Percentiles rank a stretch among this genome's conserved stretches.
These are phyloP conservation scores for Volucella inanis DNA, from an alignment of 2,888 invertebrate species.

Conservation along the genomic window DNA sequence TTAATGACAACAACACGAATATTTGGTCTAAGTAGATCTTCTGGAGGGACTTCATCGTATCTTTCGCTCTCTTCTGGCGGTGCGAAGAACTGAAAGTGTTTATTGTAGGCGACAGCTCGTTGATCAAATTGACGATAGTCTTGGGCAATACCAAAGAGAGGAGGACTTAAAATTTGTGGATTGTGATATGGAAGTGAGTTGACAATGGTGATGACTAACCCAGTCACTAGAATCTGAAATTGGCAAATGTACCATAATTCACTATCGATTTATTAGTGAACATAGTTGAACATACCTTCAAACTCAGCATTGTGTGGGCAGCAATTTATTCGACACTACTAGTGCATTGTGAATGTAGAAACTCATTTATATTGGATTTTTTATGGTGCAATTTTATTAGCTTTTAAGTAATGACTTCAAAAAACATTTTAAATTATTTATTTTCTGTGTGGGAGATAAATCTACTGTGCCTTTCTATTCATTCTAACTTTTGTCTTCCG, in stretches of 20 bases:
- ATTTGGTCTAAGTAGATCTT: slow-evolving; percentile 77
- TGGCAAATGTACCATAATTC: neutral
- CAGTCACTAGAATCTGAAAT: slow-evolving; percentile 24
- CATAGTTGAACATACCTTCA: neutral
- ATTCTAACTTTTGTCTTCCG: no score
- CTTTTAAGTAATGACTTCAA: no score
- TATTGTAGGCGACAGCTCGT: neutral
- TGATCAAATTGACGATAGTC: slow-evolving; percentile 7
- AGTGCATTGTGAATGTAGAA: slow-evolving; percentile 3
- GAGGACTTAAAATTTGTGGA: slow-evolving; percentile 2
- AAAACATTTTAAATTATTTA: no score
- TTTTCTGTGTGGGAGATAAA: no score
- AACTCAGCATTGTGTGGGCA: slow-evolving; percentile 4
- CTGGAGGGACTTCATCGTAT: slow-evolving; percentile 29
- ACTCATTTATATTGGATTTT: slow-evolving; percentile 40
- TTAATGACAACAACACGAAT: slow-evolving; percentile 81
- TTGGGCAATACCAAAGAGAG: neutral
- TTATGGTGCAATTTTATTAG: neutral
- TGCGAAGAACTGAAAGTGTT: slow-evolving; percentile 35
- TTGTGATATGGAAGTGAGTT: slow-evolving; percentile 12
- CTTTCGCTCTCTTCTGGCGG: slow-evolving; percentile 30
- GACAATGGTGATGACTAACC: neutral
- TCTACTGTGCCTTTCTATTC: no score
- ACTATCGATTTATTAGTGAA: neutral
- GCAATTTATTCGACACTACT: slow-evolving; percentile 7